Evolutionary conservation across 2,113 vertebrate genomes (phyloP), one percentile per base, ranked within the genome.

Genomic region (Pleuronectes platessa): DNA sequence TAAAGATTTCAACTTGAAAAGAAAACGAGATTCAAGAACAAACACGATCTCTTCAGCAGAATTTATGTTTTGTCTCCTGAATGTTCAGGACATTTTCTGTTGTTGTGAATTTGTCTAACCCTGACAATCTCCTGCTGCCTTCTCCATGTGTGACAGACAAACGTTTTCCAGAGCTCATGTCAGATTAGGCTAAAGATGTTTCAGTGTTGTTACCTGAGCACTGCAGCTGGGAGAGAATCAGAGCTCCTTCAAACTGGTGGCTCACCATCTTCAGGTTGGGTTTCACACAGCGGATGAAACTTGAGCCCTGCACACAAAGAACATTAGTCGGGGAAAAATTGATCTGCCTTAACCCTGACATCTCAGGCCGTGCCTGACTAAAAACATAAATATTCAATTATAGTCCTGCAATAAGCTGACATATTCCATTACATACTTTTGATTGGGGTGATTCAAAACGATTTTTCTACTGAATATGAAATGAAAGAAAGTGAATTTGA

Each of bases 191-290:
- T 42, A 11, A 13, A 3, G 10, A 42, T 47, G 45, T 47, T 24
- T 68, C 24, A 10, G 35, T 62, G 9, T 3, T 61, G 14, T 47
- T 93, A 99, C 98, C 98, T 92, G 98, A 98, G 87, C 98, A 99
- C 61, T 99, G 98, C 78, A 99, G 95, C 90, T 99, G 98, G 55
- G 98, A 99, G 55, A 99, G 95, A 84, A 99, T 99, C 73, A 98
- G 96, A 76, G 96, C 97, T 67, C 98, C 98, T 94, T 99, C 97
- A 88, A 99, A 99, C 88, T 97, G 95, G 81, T 98, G 98, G 89
- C 95, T 98, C 88, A 97, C 96, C 98, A 99, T 99, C 95, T 97
- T 99, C 87, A 99, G 94, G 92, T 99, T 99, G 58, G 98, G 98
- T 81, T 99, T 99, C 79, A 99, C 96, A 79, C 98, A 99, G 61